Percentiles rank a stretch among this genome's conserved stretches.
phyloP scores from a whole-genome alignment of 2,113 vertebrate species.

The Pangasianodon gigas region DNA sequence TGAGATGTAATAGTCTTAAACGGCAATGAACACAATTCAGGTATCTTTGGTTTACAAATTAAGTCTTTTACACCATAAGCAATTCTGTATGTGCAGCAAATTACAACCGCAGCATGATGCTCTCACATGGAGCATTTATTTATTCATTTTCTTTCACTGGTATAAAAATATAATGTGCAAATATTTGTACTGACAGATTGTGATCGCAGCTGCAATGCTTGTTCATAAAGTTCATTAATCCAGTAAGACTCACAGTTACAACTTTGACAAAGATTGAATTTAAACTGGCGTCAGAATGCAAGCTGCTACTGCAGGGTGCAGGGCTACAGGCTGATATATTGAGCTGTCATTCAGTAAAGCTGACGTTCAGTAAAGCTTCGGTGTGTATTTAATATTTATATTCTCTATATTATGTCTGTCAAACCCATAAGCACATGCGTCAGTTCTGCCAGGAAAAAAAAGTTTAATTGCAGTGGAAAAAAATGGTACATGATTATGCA shows the following conservation, averaged over 20 bases:
- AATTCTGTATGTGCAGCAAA: not conserved
- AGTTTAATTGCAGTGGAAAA: not conserved
- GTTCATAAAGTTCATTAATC: not conserved
- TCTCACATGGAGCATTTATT: not conserved
- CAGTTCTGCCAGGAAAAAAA: not conserved
- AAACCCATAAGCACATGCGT: not conserved
- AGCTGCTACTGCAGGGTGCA: not conserved
- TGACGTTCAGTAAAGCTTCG: not conserved
- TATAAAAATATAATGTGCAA: not conserved
- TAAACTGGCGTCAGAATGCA: not conserved
- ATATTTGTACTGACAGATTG: not conserved
- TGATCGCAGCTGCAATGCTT: not conserved
- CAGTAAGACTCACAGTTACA: not conserved
- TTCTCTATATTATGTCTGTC: not conserved
- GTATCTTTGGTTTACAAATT: too few relatives aligned
- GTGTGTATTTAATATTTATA: constrained; percentile 5
- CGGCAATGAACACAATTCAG: not conserved
- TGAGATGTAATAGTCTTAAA: too few relatives aligned
- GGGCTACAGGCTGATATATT: not conserved
- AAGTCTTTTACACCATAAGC: too few relatives aligned
- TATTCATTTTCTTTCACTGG: not conserved
- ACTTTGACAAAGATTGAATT: not conserved
- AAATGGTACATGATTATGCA: not conserved
- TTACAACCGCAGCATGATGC: not conserved
- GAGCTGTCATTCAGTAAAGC: not conserved